Evolutionary conservation across 2,113 vertebrate species (phyloP), one percentile per base, ranked within the genome.

Genomic region (Danionella cerebrum): DNA sequence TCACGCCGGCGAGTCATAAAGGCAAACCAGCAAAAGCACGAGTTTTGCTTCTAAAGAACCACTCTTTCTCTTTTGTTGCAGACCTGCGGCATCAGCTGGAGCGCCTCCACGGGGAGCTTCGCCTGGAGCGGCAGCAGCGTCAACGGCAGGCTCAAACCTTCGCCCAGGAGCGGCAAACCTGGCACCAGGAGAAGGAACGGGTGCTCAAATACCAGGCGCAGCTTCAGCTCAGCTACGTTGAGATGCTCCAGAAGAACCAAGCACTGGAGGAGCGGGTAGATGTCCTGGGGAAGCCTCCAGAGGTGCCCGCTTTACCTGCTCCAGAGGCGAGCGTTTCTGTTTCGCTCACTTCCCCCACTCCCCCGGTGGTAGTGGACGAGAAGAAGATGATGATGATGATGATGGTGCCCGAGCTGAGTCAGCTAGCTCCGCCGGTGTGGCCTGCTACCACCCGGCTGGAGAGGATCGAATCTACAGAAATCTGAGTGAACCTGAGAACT

Each of bases 201-300:
- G 91, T 94, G 68, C 92, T 94, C 31, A 91, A 94, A 74, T 94
- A 94, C 75, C 91, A 94, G 85, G 92, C 93, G 67, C 92, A 94
- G 79, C 82, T 94, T 69, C 92, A 94, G 78, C 86, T 94, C 65
- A 94, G 91, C 78, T 94, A 94, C 0, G 92, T 94, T 77, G 92
- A 94, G 83, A 93, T 92, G 90, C 91, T 92, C 75, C 92, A 94
- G 86, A 93, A 91, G 80, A 94, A 93, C 79, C 92, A 94, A 76
- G 87, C 89, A n/a, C 82, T 94, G 78, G 92, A 93, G 78, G 87
- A 91, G 58, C 78, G 82, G n/a, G 84, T 92, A 72, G 77, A 83
- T 74, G 82, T 92, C 77, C 4, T 91, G 18, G 83, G n/a, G n/a
- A n/a, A n/a, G 87, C 75, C 21, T 78, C 76, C 79, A 65, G 87